Base-by-base conservation (phyloP, 2,113 vertebrate species). In the Illadopsis cleaveri region DNA sequence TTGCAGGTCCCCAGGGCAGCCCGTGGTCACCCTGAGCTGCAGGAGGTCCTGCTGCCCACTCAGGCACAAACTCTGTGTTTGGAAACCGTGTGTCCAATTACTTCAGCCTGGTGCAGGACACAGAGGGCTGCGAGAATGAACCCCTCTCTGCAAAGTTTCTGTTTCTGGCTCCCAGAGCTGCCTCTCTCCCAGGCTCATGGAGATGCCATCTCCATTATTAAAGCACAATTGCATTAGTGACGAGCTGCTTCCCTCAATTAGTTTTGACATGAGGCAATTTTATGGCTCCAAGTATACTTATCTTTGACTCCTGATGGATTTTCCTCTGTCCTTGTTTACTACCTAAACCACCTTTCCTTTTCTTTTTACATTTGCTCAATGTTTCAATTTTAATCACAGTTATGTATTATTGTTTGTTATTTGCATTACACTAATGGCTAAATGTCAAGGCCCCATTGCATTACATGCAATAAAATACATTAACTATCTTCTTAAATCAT, bases 211-310 rank as follows among this genome's bases (percentile, higher is more conserved):
- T 96, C 66, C 64, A 97, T 97, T 97, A 97, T 97, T 97, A 95
- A 96, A 96, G 82, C 92, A 98, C 96, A 97, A 93, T 94, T 97
- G 86, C 82, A 94, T 86, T 97, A 95, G 91, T 95, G 90, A 97
- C 38, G 23, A 85, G 86, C 96, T 75, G 66, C 79, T 97, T 96
- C 92, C 83, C 95, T 93, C 96, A 92, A 97, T 98, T 97, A 97
- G 81, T 89, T 97, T 66, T 98, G 96, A 97, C 97, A 97, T 12
- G 2, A 96, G 89, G 91, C 97, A 97, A 98, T 98, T 97, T 97
- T 87, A 88, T 86, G 85, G 95, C 83, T 92, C 96, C 94, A 97
- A 96, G 85, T 97, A 89, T 92, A 97, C 93, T 96, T 97, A 93
- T 96, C 96, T 97, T 97, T 93, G 60, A 93, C 93, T 96, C 90